A percentile compares a stretch with the other conserved stretches of the same genome.
Conservation (phyloP, 2,888 invertebrate genomes). For the Axea sp. region DNA sequence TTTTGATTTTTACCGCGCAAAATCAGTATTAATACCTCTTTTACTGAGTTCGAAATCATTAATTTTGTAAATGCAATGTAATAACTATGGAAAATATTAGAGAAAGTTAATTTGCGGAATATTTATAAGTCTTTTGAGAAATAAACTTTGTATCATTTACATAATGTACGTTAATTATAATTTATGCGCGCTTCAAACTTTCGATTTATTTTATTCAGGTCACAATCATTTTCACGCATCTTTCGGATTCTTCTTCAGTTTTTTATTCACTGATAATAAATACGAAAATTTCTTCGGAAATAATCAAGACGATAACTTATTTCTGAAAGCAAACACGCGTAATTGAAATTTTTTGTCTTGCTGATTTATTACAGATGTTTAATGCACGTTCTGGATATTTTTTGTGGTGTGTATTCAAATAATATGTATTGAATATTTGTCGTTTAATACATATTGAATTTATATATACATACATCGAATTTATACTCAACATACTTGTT, state of each 20-base stretch:
- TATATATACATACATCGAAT: too few species aligned
- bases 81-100: conserved; percentile 23
- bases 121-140: conserved; percentile 26
- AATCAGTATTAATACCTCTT: neutral
- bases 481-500: too few species aligned
- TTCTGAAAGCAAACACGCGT: too few species aligned
- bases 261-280: neutral
- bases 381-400: too few species aligned
- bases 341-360: too few species aligned
- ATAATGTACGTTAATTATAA: conserved; percentile 44
- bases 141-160: conserved; percentile 38
- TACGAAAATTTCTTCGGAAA: conserved; percentile 1
- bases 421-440: too few species aligned
- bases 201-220: conserved; percentile 52
- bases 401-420: too few species aligned
- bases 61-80: conserved; percentile 9
- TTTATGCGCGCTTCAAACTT: conserved; percentile 30
- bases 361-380: too few species aligned
- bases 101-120: conserved; percentile 44
- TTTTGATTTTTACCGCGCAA: neutral
- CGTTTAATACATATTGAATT: too few species aligned
- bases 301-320: too few species aligned
- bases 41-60: neutral
- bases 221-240: conserved; percentile 30
- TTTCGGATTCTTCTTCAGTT: neutral